phyloP scores from a whole-genome alignment of 2,888 invertebrate genomes.

The Pilophorus perplexus region DNA sequence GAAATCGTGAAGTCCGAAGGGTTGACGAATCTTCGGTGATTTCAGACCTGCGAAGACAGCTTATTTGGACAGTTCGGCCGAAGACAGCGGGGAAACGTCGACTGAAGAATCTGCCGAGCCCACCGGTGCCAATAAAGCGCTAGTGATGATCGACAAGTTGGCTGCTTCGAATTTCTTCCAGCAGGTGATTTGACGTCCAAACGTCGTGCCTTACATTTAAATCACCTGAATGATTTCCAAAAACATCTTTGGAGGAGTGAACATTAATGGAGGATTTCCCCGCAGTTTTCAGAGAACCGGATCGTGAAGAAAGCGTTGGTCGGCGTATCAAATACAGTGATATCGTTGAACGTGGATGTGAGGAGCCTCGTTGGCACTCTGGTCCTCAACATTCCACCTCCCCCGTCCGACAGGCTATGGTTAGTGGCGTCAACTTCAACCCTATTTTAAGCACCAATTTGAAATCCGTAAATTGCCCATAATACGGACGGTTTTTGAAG shows the following conservation, averaged over 20 bases:
- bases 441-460: too few species aligned
- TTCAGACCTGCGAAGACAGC: constrained; percentile 52
- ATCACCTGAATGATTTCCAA: background rate
- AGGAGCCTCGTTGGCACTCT: constrained; percentile 74
- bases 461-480: too few species aligned
- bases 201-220: background rate
- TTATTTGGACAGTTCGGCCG: constrained; percentile 71
- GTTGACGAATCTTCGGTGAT: too few species aligned
- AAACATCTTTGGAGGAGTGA: too few species aligned
- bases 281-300: constrained; percentile 81
- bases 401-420: constrained; percentile 90
- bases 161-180: constrained; percentile 75
- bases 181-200: constrained; percentile 54
- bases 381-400: constrained; percentile 80
- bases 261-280: background rate
- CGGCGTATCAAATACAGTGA: constrained; percentile 83
- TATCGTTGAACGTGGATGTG: constrained; percentile 80
- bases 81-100: constrained; percentile 72
- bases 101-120: constrained; percentile 36
- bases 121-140: constrained; percentile 55
- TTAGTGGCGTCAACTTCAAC: constrained; percentile 51
- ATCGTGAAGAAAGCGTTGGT: constrained; percentile 87
- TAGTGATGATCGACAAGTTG: constrained; percentile 80
- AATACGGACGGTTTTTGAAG: too few species aligned
- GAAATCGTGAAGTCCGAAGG: background rate